These are phyloP conservation scores for Phoenoteleia sp. DNA, from an alignment of 2,888 invertebrate species.

Conservation along the genomic window DNA sequence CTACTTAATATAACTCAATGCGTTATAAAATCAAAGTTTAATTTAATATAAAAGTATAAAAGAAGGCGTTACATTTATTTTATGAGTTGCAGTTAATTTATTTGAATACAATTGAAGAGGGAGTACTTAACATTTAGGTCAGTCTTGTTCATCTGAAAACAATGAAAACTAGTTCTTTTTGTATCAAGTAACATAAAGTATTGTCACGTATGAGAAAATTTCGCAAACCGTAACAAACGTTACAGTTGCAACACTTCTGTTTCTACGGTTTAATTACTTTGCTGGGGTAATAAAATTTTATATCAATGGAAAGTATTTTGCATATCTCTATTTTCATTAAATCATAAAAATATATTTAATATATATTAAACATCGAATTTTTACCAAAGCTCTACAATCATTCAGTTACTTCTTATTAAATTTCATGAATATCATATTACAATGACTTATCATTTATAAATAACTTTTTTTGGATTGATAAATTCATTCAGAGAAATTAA, in stretches of 20 bases:
- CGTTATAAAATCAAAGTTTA: too few relatives aligned
- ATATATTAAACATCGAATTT: too few relatives aligned
- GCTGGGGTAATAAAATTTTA: not conserved
- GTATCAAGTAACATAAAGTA: conserved; percentile 14
- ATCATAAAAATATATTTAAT: too few relatives aligned
- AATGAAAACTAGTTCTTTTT: conserved; percentile 40
- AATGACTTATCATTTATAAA: too few relatives aligned
- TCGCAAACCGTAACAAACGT: conserved; percentile 39
- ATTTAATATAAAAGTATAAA: not conserved
- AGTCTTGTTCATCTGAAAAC: conserved; percentile 13
- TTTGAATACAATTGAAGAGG: not conserved
- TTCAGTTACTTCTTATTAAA: too few relatives aligned
- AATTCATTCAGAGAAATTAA: too few relatives aligned
- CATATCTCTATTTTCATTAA: not conserved
- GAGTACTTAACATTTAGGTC: conserved; percentile 1
- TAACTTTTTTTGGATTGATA: too few relatives aligned
- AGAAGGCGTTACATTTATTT: not conserved
- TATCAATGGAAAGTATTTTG: not conserved
- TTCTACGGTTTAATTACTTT: conserved; percentile 7
- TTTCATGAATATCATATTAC: too few relatives aligned
- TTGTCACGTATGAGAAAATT: conserved; percentile 20
- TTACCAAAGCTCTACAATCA: too few relatives aligned
- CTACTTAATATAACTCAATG: too few relatives aligned
- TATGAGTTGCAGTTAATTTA: not conserved
- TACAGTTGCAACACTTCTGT: conserved; percentile 15